Percentiles rank a stretch among this genome's conserved stretches.
phyloP scores from a whole-genome alignment of 2,797 vertebrate genomes.

The Enteromius argenteus region DNA sequence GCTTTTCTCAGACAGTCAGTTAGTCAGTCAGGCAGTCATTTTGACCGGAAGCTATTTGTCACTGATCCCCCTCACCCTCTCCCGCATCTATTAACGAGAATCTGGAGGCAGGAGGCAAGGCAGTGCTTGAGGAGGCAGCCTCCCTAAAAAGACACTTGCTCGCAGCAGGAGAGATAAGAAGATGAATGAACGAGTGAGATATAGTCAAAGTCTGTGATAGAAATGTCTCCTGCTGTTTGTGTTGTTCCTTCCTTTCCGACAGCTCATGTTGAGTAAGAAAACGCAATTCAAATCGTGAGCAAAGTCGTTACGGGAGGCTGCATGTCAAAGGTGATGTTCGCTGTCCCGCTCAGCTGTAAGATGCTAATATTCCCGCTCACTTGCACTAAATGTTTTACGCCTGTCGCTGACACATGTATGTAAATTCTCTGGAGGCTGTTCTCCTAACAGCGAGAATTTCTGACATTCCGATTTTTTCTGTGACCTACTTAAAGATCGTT shows the following conservation, averaged over 20 bases:
- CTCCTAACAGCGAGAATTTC: constrained; percentile 9
- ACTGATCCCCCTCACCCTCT: constrained; percentile 12
- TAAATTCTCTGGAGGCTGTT: constrained; percentile 11
- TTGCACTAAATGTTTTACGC: constrained; percentile 13
- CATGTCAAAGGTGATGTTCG: constrained; percentile 63
- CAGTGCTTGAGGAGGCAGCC: constrained; percentile 41
- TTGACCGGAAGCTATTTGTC: constrained; percentile 29
- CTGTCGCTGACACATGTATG: constrained; percentile 1
- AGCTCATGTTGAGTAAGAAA: constrained; percentile 22
- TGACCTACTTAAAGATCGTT: constrained; percentile 38
- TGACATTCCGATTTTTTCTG: constrained; percentile 16
- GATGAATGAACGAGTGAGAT: constrained; percentile 63
- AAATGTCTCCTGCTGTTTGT: constrained; percentile 41
- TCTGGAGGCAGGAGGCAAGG: constrained; percentile 58
- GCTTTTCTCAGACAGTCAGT: constrained; percentile 38
- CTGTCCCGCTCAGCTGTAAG: constrained; percentile 1
- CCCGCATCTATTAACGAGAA: constrained; percentile 61
- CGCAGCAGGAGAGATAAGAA: constrained; percentile 39
- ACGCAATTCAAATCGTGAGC: not conserved
- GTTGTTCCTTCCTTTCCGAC: constrained; percentile 20
- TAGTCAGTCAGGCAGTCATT: constrained; percentile 34
- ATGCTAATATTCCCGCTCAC: not conserved
- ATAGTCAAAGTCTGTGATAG: constrained; percentile 1
- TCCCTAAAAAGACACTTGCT: constrained; percentile 59
- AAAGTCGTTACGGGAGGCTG: not conserved